Evolutionary conservation across 2,888 invertebrate genomes (phyloP), one percentile per base, ranked within the genome.

Genomic region (Plebejus melissa): DNA sequence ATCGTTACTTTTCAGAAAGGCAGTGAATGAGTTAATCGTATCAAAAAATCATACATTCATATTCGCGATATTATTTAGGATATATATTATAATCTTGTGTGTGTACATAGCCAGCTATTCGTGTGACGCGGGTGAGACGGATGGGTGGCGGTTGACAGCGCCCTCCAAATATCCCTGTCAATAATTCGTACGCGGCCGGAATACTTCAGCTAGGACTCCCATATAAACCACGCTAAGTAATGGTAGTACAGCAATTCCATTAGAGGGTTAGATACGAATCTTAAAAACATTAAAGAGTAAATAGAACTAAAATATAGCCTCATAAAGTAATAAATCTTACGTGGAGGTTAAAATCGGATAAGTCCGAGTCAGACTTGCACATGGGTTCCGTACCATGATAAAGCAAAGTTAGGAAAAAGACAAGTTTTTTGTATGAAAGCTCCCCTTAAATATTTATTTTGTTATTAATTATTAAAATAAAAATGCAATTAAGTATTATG

Each of bases 111-210:
- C 32, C 72, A 50, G 54, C 41, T 70, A 41, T 41, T 70, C 11
- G n/a, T 70, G 41, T 72, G 72, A 72, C 50, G 72, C 54, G 72
- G 72, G 72, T 72, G 70, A 46, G 57, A 69, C 58, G 75, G 57
- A 57, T 58, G 70, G 86, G 74, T 58, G 75, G 77, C 69, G 74
- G 77, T 79, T 77, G 79, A 79, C 79, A 77, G 77, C 77, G 69
- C 74, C 76, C 86, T 80, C 79, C 86, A 87, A 87, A 89, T 88
- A 86, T 79, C 83, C 83, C 85, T 88, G 90, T 89, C 91, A 90
- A 90, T 91, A 90, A 90, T 88, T 86, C 87, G 90, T 85, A 90
- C 91, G 90, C 90, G 90, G 87, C 82, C 83, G 78, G 88, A 85
- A 83, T 90, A 77, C 77, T 76, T 74, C 38, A 70, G 5, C 70